Conservation (phyloP, 2,113 vertebrate genomes). For the Spilogale gracilis region DNA sequence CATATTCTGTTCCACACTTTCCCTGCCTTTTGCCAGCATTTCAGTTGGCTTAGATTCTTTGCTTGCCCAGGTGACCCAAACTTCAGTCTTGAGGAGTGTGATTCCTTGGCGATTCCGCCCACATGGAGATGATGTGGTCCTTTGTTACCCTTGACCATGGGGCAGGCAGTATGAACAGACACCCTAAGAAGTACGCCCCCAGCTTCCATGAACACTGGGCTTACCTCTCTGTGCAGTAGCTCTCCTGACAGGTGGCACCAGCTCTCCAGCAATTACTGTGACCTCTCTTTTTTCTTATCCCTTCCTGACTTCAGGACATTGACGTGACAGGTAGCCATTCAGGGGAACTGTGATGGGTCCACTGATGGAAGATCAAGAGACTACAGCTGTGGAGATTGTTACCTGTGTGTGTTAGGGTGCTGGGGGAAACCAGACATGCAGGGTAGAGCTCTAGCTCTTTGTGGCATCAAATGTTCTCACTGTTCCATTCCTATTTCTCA, state of each 20-base stretch:
- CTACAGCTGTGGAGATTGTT: too few species aligned
- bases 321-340: not conserved
- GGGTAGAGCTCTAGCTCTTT: not conserved
- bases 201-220: too few species aligned
- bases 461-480: not conserved
- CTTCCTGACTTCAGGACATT: not conserved
- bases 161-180: not conserved
- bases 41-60: not conserved
- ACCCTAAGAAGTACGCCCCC: too few species aligned
- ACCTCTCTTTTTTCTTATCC: not conserved
- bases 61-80: not conserved
- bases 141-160: not conserved
- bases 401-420: too few species aligned
- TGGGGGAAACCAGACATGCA: not conserved
- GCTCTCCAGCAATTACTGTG: not conserved
- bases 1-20: not conserved
- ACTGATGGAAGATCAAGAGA: not conserved
- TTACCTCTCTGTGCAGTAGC: rapidly evolving
- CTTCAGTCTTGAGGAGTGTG: not conserved
- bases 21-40: not conserved
- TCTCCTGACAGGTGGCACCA: not conserved
- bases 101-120: not conserved
- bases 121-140: not conserved
- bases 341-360: not conserved
- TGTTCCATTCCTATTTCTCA: not conserved